Evolutionary conservation across 2,797 vertebrate genomes (phyloP).

Genomic region (Paedocypris micromegethes): DNA sequence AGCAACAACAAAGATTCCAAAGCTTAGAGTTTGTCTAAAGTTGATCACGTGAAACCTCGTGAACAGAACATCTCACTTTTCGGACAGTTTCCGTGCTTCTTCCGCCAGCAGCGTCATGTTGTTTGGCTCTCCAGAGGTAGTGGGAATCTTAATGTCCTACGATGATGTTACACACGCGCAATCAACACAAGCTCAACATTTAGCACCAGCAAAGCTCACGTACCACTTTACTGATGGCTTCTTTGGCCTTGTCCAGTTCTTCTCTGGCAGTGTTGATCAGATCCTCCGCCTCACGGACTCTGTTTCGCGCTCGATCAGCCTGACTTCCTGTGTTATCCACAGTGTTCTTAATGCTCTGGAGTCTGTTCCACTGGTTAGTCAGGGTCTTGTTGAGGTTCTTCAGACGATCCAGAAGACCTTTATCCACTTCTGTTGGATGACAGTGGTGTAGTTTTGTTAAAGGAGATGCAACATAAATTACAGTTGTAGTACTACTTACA

Average conservation of each 20-base stretch:
- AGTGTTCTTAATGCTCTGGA: conserved; percentile 83
- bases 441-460: conserved; percentile 1
- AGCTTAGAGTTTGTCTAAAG: background rate
- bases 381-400: conserved; percentile 82
- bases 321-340: conserved; percentile 77
- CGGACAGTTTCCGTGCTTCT: conserved; percentile 85
- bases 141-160: conserved; percentile 82
- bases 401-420: conserved; percentile 84
- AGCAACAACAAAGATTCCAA: no score
- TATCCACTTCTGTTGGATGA: conserved; percentile 75
- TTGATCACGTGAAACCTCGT: no score
- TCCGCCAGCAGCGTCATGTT: conserved; percentile 96
- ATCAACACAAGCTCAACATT: background rate
- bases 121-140: conserved; percentile 79
- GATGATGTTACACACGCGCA: background rate
- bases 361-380: conserved; percentile 81
- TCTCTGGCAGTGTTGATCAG: conserved; percentile 80
- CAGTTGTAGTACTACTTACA: no score
- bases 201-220: conserved; percentile 55
- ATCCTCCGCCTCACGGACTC: conserved; percentile 75
- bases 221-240: conserved; percentile 81
- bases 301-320: conserved; percentile 76
- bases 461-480: no score
- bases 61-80: conserved; percentile 70
- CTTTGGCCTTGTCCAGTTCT: conserved; percentile 85